phyloP scores from a whole-genome alignment of 1,140 invertebrate genomes.

The Idris sp. region DNA sequence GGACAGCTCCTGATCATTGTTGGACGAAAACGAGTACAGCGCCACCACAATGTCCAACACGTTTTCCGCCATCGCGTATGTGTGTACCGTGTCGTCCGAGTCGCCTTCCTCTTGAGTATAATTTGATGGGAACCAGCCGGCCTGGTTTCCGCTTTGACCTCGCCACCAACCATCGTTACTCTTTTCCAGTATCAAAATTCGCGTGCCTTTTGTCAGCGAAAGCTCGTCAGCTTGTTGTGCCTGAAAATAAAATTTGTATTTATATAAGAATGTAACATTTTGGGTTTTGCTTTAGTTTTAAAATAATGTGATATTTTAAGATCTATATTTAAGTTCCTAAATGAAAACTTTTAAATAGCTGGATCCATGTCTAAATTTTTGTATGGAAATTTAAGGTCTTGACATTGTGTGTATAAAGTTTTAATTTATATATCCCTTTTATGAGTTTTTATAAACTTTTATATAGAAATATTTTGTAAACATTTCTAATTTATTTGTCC shows the following conservation, averaged over 20 bases:
- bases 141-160: slow-evolving; percentile 89
- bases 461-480: too few relatives aligned
- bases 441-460: too few relatives aligned
- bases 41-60: slow-evolving; percentile 96
- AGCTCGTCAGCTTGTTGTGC: slow-evolving; percentile 98
- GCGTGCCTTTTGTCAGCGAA: slow-evolving; percentile 92
- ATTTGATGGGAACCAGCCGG: slow-evolving; percentile 98
- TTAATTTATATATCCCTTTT: too few relatives aligned
- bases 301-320: too few relatives aligned
- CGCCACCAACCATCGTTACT: slow-evolving; percentile 99
- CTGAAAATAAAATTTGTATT: slow-evolving; percentile 24
- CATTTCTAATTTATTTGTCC: too few relatives aligned
- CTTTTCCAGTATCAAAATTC: slow-evolving; percentile 97
- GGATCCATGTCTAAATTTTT: too few relatives aligned
- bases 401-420: too few relatives aligned
- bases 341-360: too few relatives aligned
- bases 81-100: slow-evolving; percentile 89
- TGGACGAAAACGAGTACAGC: slow-evolving; percentile 95
- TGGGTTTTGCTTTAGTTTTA: too few relatives aligned
- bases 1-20: slow-evolving; percentile 97
- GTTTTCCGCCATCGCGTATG: slow-evolving; percentile 94
- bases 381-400: too few relatives aligned
- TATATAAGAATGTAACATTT: too few relatives aligned
- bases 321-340: too few relatives aligned
- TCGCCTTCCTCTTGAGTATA: slow-evolving; percentile 95